Evolutionary conservation across 1,140 invertebrate species (phyloP).

Genomic region (Drosophila serrata): DNA sequence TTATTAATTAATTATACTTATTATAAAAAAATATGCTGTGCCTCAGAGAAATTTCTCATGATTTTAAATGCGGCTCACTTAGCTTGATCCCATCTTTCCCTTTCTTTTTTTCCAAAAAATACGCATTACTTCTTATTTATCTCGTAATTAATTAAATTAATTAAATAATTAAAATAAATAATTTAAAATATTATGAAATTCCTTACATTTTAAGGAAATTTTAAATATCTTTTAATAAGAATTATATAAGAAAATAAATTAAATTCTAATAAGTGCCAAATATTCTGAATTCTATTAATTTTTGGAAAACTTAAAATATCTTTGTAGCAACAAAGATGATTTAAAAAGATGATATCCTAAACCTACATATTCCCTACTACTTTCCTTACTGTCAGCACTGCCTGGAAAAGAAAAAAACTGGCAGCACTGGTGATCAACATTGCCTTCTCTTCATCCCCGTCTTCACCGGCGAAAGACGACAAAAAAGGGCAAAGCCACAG

Average conservation of each 20-base stretch:
- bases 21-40: background rate
- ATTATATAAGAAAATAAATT: too few relatives aligned
- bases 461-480: slow-evolving; percentile 40
- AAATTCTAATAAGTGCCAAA: too few relatives aligned
- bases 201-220: background rate
- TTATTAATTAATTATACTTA: too few relatives aligned
- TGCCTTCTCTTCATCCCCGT: slow-evolving; percentile 23
- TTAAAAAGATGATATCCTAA: too few relatives aligned
- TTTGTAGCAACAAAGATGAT: too few relatives aligned
- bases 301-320: too few relatives aligned
- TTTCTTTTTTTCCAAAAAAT: background rate
- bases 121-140: background rate
- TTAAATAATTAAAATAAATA: too few relatives aligned
- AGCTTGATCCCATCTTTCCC: background rate
- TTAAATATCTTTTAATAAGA: too few relatives aligned
- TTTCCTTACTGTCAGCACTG: too few relatives aligned
- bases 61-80: background rate
- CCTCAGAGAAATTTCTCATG: background rate
- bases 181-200: background rate
- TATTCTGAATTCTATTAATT: too few relatives aligned
- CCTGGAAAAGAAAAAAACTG: background rate
- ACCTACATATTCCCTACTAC: too few relatives aligned
- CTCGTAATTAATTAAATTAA: too few relatives aligned
- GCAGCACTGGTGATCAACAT: slow-evolving; percentile 18
- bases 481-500: slow-evolving; percentile 73